Conservation (phyloP, 2,113 vertebrate genomes). For the Rhabdomys dilectus region DNA sequence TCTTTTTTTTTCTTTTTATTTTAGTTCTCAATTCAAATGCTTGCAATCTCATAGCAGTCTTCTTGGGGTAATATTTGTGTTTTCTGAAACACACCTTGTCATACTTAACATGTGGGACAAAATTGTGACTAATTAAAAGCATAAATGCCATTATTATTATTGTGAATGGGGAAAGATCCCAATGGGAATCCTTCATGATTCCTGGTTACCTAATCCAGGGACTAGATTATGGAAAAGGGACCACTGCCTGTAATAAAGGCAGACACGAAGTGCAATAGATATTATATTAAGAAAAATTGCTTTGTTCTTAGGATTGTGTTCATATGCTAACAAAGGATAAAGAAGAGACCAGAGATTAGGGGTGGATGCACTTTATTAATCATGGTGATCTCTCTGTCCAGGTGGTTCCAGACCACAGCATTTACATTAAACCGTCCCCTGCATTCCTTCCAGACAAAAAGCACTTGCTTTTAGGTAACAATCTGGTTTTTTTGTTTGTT, state of each 20-base stretch:
- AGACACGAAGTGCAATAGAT: conserved; percentile 68
- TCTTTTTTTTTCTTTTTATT: not conserved
- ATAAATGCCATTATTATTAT: conserved; percentile 58
- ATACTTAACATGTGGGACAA: conserved; percentile 14
- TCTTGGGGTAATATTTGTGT: conserved; percentile 37
- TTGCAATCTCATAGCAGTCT: not conserved
- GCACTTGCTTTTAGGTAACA: conserved; percentile 74
- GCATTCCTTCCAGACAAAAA: conserved; percentile 79
- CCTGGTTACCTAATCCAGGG: conserved; percentile 50
- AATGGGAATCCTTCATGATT: not conserved
- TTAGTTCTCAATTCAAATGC: not conserved
- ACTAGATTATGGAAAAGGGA: not conserved
- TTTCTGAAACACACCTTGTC: conserved; percentile 7
- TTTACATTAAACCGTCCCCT: conserved; percentile 70
- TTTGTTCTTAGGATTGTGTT: conserved; percentile 75
- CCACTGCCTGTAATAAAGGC: conserved; percentile 12
- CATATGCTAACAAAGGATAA: conserved; percentile 77
- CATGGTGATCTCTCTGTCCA: conserved; percentile 67
- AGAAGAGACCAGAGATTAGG: conserved; percentile 77
- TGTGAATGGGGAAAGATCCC: conserved; percentile 53
- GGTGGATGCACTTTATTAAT: conserved; percentile 74
- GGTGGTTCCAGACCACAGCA: conserved; percentile 73
- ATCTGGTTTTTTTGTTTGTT: conserved; percentile 82
- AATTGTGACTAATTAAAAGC: conserved; percentile 64
- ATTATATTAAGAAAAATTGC: conserved; percentile 44